Evolutionary conservation across 2,113 vertebrate species (phyloP), one percentile per base, ranked within the genome.

Genomic region (Casuarius casuarius): DNA sequence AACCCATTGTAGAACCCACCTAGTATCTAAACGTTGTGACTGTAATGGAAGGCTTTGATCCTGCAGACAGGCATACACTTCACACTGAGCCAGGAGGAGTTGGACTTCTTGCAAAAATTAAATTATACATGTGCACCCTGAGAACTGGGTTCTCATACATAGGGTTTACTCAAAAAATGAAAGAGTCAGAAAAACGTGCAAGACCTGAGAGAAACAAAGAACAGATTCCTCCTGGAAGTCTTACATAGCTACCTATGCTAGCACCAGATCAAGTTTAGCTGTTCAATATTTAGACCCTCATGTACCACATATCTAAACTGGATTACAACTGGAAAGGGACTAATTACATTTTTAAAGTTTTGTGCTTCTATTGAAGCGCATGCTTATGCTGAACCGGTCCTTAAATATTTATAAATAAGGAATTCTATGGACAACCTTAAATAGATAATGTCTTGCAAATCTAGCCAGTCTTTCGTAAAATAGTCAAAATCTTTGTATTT

Each of bases 51-150:
- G 31, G 48, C 58, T 89, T 96, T 90, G 79, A 84, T 93, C 84
- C 73, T 79, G 78, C 48, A 65, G 44, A 44, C n/a, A 46, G 54
- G 58, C 71, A 76, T 59, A 35, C 8, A 3, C 59, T 92, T 68
- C 78, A 70, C 40, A 87, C 65, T 20, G 44, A 89, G 49, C 35
- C 70, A 87, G 65, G 6, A 93, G n/a, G 71, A 96, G 18, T 22
- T 74, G 84, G 35, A 94, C 63, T 87, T 87, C 72, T 58, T 81
- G 80, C 86, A 81, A 90, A 93, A 96, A 75, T 70, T 82, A 74
- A 94, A 89, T 91, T 92, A 92, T 87, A 49, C n/a, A 80, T 54
- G 40, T 89, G 67, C 35, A 51, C 33, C 40, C 66, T 44, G 77
- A 94, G 70, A 78, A 86, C 89, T 40, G 52, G 44, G 75, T 44